Evolutionary conservation across 2,888 invertebrate species (phyloP).

Genomic region (Laspeyria flexula): DNA sequence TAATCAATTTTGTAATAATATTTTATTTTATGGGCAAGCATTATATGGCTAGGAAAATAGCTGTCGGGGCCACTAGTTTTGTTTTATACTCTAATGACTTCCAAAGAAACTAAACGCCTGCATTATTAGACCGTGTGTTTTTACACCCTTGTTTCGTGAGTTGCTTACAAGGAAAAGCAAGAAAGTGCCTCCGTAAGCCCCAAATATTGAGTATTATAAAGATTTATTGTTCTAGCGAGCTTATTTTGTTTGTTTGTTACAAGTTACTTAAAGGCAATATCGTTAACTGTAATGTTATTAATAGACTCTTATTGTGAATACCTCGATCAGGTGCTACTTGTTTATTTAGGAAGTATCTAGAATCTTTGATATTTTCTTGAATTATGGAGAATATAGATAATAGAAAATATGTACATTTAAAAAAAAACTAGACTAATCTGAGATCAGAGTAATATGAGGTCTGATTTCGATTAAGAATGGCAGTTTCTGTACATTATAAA

Average conservation of each 20-base stretch:
- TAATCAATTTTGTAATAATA: too few species aligned
- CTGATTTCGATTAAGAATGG: too few species aligned
- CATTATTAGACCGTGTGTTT: conserved; percentile 12
- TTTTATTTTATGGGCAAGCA: too few species aligned
- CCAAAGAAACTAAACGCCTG: background rate
- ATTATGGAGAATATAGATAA: too few species aligned
- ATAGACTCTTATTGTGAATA: conserved; percentile 30
- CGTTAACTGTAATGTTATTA: conserved; percentile 30
- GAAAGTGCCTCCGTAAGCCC: conserved; percentile 31
- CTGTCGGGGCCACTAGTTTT: too few species aligned
- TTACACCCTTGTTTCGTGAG: conserved; percentile 28
- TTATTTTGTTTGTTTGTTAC: conserved; percentile 35
- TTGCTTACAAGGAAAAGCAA: conserved; percentile 34
- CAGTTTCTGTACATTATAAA: too few species aligned
- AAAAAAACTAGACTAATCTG: too few species aligned
- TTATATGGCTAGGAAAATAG: too few species aligned
- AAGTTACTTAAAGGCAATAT: conserved; percentile 30
- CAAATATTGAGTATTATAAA: conserved; percentile 52
- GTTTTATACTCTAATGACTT: too few species aligned
- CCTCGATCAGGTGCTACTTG: conserved; percentile 16
- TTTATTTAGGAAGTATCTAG: conserved; percentile 1
- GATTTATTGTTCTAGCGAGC: conserved; percentile 45
- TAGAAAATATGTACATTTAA: too few species aligned
- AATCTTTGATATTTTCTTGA: too few species aligned
- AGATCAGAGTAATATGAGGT: too few species aligned